Base-by-base conservation (phyloP, 1,140 invertebrate species). In the Apis florea region DNA sequence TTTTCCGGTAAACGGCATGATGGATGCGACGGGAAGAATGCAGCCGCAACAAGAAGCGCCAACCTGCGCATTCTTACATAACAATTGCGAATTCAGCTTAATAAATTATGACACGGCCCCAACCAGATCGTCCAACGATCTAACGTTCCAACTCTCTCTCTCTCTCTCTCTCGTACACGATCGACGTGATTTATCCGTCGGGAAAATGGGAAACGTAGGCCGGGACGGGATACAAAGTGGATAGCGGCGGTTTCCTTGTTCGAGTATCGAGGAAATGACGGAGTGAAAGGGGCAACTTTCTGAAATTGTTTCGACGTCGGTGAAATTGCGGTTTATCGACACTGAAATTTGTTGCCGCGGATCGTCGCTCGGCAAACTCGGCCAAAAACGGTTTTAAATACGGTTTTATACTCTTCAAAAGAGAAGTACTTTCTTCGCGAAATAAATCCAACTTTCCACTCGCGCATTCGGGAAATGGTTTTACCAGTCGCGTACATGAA, bases 11-110 rank as follows among this genome's bases (percentile, higher is more conserved):
- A 53, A 74, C 80, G 68, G 49, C 78, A 72, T 77, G 79, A 71
- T 47, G 71, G 64, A 77, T 66, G 82, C 79, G 79, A 87, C 75
- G 51, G 83, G 15, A 86, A 84, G 85, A 87, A 87, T 87, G 85
- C 85, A 82, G 79, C 56, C 24, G 40, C 72, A 80, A 79, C 58
- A 84, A 82, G 61, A 72, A 82, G 47, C 15, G 47, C 15, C 79
- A 26, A 72, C 49, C 56, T 47, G 73, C 24, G 58, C 83, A 76
- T 88, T 82, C 79, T 82, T 87, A 71, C 74, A 82, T 84, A 75
- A 87, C 76, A 81, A 87, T 86, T 31, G 51, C 49, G 63, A 69
- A 58, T 66, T 64, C 59, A 64, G 31, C 31, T 40, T 83, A 49
- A 80, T 61, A 78, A 81, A 78, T 61, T 56, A 75, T 68, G 24